phyloP scores from a whole-genome alignment of 2,888 invertebrate genomes.

The Macaria notata region DNA sequence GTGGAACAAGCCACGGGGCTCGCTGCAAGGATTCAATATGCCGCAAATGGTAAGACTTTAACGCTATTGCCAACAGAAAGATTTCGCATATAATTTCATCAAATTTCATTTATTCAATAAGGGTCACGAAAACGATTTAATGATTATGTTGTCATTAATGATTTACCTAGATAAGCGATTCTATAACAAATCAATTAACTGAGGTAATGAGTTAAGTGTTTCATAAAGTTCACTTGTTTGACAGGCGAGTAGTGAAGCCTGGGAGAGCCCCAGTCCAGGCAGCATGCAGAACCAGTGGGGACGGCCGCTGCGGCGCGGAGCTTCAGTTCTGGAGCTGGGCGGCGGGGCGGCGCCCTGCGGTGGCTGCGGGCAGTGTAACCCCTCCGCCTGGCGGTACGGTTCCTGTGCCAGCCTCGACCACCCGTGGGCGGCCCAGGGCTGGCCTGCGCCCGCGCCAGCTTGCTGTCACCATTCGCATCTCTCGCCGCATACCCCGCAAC shows the following conservation, averaged over 20 bases:
- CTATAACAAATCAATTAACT: no score
- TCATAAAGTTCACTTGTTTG: background rate
- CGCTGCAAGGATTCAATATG: constrained; percentile 59
- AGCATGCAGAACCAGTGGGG: constrained; percentile 53
- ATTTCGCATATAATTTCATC: no score
- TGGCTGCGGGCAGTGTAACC: constrained; percentile 48
- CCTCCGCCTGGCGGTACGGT: constrained; percentile 67
- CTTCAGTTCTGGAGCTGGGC: constrained; percentile 68
- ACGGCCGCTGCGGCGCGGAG: constrained; percentile 66
- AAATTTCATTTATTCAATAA: no score
- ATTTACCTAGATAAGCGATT: no score
- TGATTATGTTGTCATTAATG: no score
- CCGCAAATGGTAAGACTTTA: constrained; percentile 53
- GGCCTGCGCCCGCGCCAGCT: constrained; percentile 43
- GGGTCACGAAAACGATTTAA: no score
- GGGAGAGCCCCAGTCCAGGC: constrained; percentile 54
- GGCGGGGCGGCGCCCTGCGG: constrained; percentile 46
- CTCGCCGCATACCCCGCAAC: constrained; percentile 64
- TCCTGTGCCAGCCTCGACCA: constrained; percentile 73
- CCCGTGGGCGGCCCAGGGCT: constrained; percentile 44
- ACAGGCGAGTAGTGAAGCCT: constrained; percentile 41
- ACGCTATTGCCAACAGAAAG: no score
- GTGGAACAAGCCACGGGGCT: constrained; percentile 63
- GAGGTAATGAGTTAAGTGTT: no score
- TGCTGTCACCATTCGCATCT: constrained; percentile 55